Evolutionary conservation across 2,797 vertebrate genomes (phyloP).

Genomic region (Pangasius krempfi): DNA sequence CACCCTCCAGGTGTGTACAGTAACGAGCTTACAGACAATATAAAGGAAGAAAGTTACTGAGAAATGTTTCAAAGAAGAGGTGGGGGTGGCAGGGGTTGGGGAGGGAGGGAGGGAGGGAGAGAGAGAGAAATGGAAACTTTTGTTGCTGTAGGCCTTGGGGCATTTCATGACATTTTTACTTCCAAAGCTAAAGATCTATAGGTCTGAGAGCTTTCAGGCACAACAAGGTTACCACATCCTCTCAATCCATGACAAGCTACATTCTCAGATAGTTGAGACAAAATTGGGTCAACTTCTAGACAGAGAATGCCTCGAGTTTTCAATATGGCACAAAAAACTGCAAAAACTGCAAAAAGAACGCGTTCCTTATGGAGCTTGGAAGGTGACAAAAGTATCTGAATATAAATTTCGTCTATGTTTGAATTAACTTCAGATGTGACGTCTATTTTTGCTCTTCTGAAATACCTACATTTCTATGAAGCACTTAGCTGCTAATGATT

Average conservation of each 20-base stretch:
- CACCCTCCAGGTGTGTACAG: neutral
- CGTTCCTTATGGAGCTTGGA: neutral
- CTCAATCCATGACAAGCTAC: conserved; percentile 56
- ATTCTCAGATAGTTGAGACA: conserved; percentile 47
- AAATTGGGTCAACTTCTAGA: conserved; percentile 51
- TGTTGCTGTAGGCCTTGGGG: conserved; percentile 25
- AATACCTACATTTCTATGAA: neutral
- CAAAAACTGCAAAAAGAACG: neutral
- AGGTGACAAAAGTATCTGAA: neutral
- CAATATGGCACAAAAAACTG: neutral
- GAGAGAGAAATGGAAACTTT: neutral
- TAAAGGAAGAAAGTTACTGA: neutral
- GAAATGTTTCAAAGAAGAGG: neutral
- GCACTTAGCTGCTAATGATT: neutral
- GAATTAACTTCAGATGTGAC: too few relatives aligned
- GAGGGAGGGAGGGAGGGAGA: neutral
- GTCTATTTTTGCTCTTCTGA: neutral
- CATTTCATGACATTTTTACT: conserved; percentile 40
- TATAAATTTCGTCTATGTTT: neutral
- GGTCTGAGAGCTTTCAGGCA: conserved; percentile 43
- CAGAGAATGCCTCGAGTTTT: neutral
- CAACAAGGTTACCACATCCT: conserved; percentile 54
- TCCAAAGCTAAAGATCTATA: conserved; percentile 35
- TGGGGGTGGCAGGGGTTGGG: neutral
- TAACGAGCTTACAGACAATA: neutral